Evolutionary conservation across 1,140 invertebrate species (phyloP), one percentile per base, ranked within the genome.

Genomic region (Eupristina koningsbergeri): DNA sequence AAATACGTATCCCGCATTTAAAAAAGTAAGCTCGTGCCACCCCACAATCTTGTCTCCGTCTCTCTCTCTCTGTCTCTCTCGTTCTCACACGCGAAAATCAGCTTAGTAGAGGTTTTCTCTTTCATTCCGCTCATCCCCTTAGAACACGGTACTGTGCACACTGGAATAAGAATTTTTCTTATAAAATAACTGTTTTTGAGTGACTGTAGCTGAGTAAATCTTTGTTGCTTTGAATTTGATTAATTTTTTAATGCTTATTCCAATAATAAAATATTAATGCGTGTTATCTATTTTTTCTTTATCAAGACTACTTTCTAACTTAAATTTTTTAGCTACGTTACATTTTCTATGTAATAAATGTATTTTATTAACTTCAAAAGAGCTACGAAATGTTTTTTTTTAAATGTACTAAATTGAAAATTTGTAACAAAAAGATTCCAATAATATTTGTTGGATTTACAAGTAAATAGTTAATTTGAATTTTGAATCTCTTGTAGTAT

Each of bases 1-100:
- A 84, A 84, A 81, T 81, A 79, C 83, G 78, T 84, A 84, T 84
- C 45, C 73, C 73, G 83, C 78, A 81, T 84, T 84, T 84, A 84
- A 84, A 84, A 84, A 80, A 84, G 83, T 84, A 81, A 84, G 73
- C 78, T 76, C 73, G 58, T 26, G 45, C 71, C 58, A 64, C 34
- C 19, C 41, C 29, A 29, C 63, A 22, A 34, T 15, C 41, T 26
- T 63, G 53, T 75, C 36, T 61, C 50, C 41, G n/a, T 71, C 63
- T 71, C 34, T 39, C 13, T 41, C 39, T 63, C 34, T 61, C 41
- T 34, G 63, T 34, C 53, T 63, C 19, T 80, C 36, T 79, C 22
- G 19, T 9, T 22, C 41, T 53, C 50, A 26, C 41, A n/a, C 67
- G 58, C 39, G 29, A 36, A 64, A 84, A 79, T 80, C 83, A 77